Conservation (phyloP, 2,113 vertebrate genomes). For the human region GRCh38 chr14:26471501-26472000, state of each 20-base stretch:
- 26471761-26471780: slow-evolving; percentile 17
- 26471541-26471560: slow-evolving; percentile 64
- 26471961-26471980: slow-evolving; percentile 51
- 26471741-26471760: not conserved
- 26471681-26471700: slow-evolving; percentile 39
- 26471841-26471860: slow-evolving; percentile 28
- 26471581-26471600: slow-evolving; percentile 36
- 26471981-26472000: slow-evolving; percentile 53
- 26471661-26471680: slow-evolving; percentile 37
- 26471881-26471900: slow-evolving; percentile 56
- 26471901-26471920: slow-evolving; percentile 61
- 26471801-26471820: slow-evolving; percentile 17
- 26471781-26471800: slow-evolving; percentile 40
- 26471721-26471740: slow-evolving; percentile 26
- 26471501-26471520: slow-evolving; percentile 71
- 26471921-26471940: slow-evolving; percentile 69
- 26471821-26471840: slow-evolving; percentile 37
- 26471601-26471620: slow-evolving; percentile 36
- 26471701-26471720: slow-evolving; percentile 55
- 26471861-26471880: slow-evolving; percentile 57
- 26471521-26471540: slow-evolving; percentile 71
- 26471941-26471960: slow-evolving; percentile 56
- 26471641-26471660: slow-evolving; percentile 43
- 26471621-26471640: slow-evolving; percentile 37
- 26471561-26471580: slow-evolving; percentile 40